Conservation (phyloP, 2,113 vertebrate species). For the Fregata magnificens region DNA sequence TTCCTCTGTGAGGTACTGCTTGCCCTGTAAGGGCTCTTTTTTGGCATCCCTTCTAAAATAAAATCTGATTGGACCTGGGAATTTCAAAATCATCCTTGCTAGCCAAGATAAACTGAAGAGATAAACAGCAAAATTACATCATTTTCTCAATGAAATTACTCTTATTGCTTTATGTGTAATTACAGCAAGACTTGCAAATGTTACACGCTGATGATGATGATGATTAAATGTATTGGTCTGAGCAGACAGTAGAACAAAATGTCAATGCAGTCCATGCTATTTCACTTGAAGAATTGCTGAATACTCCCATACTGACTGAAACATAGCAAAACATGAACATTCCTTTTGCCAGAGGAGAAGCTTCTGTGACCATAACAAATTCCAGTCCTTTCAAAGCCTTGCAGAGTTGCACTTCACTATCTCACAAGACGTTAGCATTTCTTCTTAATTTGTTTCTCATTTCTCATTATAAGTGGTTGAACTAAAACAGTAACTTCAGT, state of each 20-base stretch:
- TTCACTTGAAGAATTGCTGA: background rate
- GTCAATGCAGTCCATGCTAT: background rate
- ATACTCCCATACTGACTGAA: background rate
- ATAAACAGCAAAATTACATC: background rate
- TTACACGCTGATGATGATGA: background rate
- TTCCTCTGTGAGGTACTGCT: background rate
- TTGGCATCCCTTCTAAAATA: background rate
- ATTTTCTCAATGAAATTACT: background rate
- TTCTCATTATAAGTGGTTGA: background rate
- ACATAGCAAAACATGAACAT: background rate
- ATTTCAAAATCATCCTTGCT: background rate
- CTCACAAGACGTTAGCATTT: background rate
- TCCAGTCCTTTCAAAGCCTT: background rate
- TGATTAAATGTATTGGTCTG: background rate
- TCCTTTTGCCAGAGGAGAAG: background rate
- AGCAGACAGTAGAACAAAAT: background rate
- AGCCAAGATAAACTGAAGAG: background rate
- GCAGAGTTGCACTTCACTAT: background rate
- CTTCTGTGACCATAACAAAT: background rate
- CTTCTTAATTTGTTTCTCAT: background rate
- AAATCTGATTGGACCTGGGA: background rate
- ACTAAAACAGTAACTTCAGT: background rate
- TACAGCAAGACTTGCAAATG: background rate
- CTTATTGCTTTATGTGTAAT: background rate
- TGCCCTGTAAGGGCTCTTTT: background rate